A percentile compares a stretch with the other conserved stretches of the same genome.
Conservation (phyloP, 2,888 invertebrate species). For the Nymphalis polychloros region DNA sequence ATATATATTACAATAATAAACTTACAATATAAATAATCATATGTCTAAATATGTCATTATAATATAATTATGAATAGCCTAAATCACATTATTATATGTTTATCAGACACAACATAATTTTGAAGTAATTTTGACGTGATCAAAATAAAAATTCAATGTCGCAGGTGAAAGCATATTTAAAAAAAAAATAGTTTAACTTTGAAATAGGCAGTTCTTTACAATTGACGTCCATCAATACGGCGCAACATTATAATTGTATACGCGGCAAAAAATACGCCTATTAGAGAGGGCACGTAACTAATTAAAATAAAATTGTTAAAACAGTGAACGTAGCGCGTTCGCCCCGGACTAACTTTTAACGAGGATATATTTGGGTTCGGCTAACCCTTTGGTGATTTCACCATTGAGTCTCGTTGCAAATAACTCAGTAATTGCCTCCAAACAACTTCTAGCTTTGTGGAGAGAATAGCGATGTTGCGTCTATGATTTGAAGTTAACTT, state of each 20-base stretch:
- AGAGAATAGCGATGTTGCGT: constrained; percentile 58
- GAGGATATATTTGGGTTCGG: constrained; percentile 81
- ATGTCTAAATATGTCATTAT: too few species aligned
- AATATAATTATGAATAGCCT: too few species aligned
- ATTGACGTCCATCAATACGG: constrained; percentile 41
- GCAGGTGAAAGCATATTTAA: constrained; percentile 33
- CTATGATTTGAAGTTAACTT: constrained; percentile 25
- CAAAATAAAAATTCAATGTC: constrained; percentile 18
- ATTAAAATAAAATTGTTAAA: constrained; percentile 81
- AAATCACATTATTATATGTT: not conserved
- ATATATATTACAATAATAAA: not conserved
- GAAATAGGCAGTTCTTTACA: constrained; percentile 34
- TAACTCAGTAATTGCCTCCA: constrained; percentile 80
- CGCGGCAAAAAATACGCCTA: constrained; percentile 58
- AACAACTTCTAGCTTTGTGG: constrained; percentile 71
- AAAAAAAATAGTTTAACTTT: constrained; percentile 36
- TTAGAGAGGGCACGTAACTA: constrained; percentile 71
- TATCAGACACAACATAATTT: too few species aligned
- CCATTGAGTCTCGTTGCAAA: constrained; percentile 79
- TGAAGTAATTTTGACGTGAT: not conserved
- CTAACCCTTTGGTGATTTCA: constrained; percentile 80
- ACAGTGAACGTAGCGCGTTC: constrained; percentile 62
- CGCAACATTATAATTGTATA: constrained; percentile 38
- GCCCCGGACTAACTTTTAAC: constrained; percentile 78
- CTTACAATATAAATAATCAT: too few species aligned